Percentiles rank a stretch among this genome's conserved stretches.
Evolutionary conservation across 2,797 vertebrate genomes (phyloP).

Genomic region (Gouania willdenowi): DNA sequence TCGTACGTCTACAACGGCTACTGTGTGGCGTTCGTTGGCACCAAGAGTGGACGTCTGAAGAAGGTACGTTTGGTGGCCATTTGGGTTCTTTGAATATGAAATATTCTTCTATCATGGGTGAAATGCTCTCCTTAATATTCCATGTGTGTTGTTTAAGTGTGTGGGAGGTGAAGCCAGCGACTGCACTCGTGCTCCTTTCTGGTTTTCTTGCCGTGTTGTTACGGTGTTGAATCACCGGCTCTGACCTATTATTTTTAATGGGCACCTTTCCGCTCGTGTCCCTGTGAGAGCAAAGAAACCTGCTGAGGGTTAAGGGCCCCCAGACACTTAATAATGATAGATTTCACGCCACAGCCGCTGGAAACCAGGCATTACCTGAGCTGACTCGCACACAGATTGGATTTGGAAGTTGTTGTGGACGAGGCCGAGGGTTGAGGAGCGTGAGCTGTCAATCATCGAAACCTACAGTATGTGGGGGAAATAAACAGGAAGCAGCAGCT

Average conservation of each 20-base stretch:
- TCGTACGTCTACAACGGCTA: slow-evolving; percentile 94
- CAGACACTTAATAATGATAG: slow-evolving; percentile 41
- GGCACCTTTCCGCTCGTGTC: slow-evolving; percentile 52
- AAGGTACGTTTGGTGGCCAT: slow-evolving; percentile 81
- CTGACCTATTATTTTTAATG: slow-evolving; percentile 69
- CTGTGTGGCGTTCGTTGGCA: slow-evolving; percentile 95
- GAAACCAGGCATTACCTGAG: slow-evolving; percentile 21
- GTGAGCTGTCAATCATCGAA: slow-evolving; percentile 19
- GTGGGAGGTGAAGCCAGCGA: slow-evolving; percentile 22
- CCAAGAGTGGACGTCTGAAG: slow-evolving; percentile 92
- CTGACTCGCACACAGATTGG: slow-evolving; percentile 17
- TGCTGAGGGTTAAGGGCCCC: slow-evolving; percentile 31
- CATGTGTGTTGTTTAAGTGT: slow-evolving; percentile 46
- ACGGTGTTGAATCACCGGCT: slow-evolving; percentile 44
- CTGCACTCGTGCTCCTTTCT: slow-evolving; percentile 47
- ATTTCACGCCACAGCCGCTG: slow-evolving; percentile 30
- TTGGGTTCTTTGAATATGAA: slow-evolving; percentile 28
- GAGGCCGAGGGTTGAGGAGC: neutral
- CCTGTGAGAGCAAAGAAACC: slow-evolving; percentile 24
- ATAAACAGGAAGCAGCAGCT: slow-evolving; percentile 27
- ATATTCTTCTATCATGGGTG: slow-evolving; percentile 29
- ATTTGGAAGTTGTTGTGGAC: slow-evolving; percentile 1
- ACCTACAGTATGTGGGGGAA: too few species aligned
- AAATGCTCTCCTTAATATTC: slow-evolving; percentile 58
- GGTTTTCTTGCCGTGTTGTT: slow-evolving; percentile 39